A percentile compares a stretch with the other conserved stretches of the same genome.
These are phyloP conservation scores for Adelognathus sp. DNA, from an alignment of 2,888 invertebrate genomes.

Conservation along the genomic window DNA sequence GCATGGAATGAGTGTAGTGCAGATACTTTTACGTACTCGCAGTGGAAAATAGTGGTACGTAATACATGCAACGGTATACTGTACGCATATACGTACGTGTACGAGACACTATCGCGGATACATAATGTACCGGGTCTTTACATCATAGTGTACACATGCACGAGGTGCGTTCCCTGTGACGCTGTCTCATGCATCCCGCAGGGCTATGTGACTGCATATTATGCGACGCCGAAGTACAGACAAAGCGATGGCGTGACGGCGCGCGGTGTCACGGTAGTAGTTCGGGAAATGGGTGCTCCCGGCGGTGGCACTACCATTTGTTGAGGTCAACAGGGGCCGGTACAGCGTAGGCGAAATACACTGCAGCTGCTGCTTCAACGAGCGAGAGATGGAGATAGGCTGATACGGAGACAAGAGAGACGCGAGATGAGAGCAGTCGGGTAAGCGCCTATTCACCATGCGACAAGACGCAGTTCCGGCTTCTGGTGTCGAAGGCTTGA, in stretches of 20 bases:
- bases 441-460: slow-evolving; percentile 51
- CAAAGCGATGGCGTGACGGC: slow-evolving; percentile 56
- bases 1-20: slow-evolving; percentile 23
- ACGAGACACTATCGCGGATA: not conserved
- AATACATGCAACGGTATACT: not conserved
- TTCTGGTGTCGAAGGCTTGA: slow-evolving; percentile 12
- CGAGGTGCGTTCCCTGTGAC: slow-evolving; percentile 28
- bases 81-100: not conserved
- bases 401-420: slow-evolving; percentile 40
- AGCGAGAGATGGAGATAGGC: slow-evolving; percentile 17
- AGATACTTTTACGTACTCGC: not conserved
- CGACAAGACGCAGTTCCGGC: slow-evolving; percentile 56
- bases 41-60: slow-evolving; percentile 9
- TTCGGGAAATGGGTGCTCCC: slow-evolving; percentile 60
- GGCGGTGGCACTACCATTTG: slow-evolving; percentile 52
- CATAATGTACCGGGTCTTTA: not conserved
- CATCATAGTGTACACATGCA: slow-evolving; percentile 12
- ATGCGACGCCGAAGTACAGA: slow-evolving; percentile 52
- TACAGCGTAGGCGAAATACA: slow-evolving; percentile 22
- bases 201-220: slow-evolving; percentile 50
- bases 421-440: slow-evolving; percentile 31
- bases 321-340: slow-evolving; percentile 53
- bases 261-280: slow-evolving; percentile 56
- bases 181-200: slow-evolving; percentile 30
- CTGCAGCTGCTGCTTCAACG: too few species aligned